phyloP scores from a whole-genome alignment of 2,113 vertebrate genomes.

The Hylia prasina region DNA sequence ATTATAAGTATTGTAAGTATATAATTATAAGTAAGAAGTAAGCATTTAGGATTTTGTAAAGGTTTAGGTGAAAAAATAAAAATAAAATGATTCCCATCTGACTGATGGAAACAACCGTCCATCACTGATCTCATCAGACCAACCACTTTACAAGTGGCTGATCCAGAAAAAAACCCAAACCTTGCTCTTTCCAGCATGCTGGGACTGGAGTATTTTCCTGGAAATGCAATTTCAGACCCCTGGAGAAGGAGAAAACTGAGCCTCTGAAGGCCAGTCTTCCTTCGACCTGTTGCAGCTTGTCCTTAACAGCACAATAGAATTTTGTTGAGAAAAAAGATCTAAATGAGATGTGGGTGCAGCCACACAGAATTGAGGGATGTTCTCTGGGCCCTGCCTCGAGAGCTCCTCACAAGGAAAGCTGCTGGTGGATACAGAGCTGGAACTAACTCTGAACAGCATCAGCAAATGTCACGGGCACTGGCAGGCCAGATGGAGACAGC shows the following conservation, averaged over 20 bases:
- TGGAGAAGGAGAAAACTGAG: neutral
- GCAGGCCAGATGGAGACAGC: neutral
- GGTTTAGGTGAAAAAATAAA: neutral
- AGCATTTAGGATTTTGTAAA: neutral
- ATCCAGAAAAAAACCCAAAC: neutral
- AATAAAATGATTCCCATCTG: neutral
- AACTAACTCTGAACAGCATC: neutral
- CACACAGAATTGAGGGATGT: neutral
- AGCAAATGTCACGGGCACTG: neutral
- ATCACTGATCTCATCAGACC: neutral
- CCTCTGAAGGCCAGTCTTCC: neutral
- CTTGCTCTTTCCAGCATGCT: neutral
- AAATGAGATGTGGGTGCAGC: neutral
- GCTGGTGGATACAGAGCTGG: neutral
- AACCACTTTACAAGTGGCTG: neutral
- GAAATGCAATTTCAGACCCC: neutral
- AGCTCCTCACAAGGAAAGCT: neutral
- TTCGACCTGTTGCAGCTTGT: neutral
- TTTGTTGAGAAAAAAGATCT: neutral
- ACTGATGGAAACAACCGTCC: neutral
- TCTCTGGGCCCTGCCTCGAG: neutral
- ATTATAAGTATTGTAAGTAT: neutral
- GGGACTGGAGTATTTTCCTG: neutral
- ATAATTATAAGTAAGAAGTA: neutral
- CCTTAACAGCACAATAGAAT: neutral